Evolutionary conservation across 2,113 vertebrate species (phyloP).

Genomic region (Cynopterus brachyotis): DNA sequence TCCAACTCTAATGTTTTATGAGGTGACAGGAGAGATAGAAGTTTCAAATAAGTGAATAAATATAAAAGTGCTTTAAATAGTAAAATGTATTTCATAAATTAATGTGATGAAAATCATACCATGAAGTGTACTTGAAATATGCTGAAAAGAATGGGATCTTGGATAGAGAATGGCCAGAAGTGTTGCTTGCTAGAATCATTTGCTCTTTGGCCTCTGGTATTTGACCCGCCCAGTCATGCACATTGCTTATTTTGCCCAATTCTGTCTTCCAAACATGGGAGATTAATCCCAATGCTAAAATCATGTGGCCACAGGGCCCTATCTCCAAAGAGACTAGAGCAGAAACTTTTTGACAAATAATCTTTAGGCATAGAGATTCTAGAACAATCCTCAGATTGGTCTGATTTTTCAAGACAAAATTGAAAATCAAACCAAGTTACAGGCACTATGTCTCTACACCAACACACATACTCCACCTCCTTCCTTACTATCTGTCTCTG

Average conservation of each 20-base stretch:
- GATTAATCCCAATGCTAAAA: background rate
- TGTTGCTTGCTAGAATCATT: background rate
- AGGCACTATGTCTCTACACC: background rate
- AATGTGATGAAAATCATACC: background rate
- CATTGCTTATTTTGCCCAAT: background rate
- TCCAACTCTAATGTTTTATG: background rate
- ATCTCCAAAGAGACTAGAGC: background rate
- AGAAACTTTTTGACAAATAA: background rate
- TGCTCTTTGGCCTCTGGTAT: background rate
- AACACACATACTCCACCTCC: background rate
- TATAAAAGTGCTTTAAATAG: background rate
- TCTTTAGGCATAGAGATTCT: background rate
- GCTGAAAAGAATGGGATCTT: background rate
- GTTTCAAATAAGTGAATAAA: background rate
- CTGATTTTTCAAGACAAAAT: constrained; percentile 26
- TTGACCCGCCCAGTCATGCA: background rate
- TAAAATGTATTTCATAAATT: background rate
- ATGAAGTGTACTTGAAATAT: background rate
- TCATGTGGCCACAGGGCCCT: background rate
- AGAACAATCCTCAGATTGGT: background rate
- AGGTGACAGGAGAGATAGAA: background rate
- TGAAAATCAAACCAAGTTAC: background rate
- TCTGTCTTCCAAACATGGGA: background rate
- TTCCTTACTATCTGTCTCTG: constrained; percentile 54
- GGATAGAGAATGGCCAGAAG: background rate